Evolutionary conservation across 2,888 invertebrate species (phyloP).

Genomic region (Pogonocherus hispidulus): DNA sequence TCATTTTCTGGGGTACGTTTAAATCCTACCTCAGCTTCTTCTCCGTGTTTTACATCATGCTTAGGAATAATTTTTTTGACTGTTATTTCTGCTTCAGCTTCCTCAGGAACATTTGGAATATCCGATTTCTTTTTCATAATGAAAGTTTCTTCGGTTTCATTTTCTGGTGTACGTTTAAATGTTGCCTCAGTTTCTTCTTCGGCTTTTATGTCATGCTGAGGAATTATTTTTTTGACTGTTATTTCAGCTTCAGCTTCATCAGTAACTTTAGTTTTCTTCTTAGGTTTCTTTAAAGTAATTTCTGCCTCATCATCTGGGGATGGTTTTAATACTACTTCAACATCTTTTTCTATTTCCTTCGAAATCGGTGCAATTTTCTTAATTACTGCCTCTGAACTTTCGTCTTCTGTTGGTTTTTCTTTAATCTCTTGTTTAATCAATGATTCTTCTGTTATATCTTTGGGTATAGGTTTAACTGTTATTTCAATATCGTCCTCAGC

Average conservation of each 20-base stretch:
- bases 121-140: too few species aligned
- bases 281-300: conserved; percentile 50
- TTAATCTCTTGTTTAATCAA: conserved; percentile 47
- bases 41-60: conserved; percentile 35
- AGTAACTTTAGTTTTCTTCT: conserved; percentile 55
- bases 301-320: conserved; percentile 56
- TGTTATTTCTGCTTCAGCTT: conserved; percentile 55
- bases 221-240: conserved; percentile 54
- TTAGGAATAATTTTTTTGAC: conserved; percentile 55
- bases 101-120: conserved; percentile 59
- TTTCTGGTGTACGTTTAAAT: conserved; percentile 67
- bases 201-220: conserved; percentile 44
- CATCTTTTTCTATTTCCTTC: conserved; percentile 71
- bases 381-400: conserved; percentile 54
- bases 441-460: conserved; percentile 43
- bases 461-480: conserved; percentile 42
- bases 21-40: conserved; percentile 43
- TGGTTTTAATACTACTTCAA: conserved; percentile 57
- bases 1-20: conserved; percentile 67
- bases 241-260: conserved; percentile 58
- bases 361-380: conserved; percentile 60
- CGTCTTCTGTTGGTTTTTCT: conserved; percentile 56
- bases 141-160: conserved; percentile 53
- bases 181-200: conserved; percentile 43
- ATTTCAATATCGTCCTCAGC: conserved; percentile 59